phyloP scores from a whole-genome alignment of 1,140 invertebrate genomes.

The Drosophila lowei region DNA sequence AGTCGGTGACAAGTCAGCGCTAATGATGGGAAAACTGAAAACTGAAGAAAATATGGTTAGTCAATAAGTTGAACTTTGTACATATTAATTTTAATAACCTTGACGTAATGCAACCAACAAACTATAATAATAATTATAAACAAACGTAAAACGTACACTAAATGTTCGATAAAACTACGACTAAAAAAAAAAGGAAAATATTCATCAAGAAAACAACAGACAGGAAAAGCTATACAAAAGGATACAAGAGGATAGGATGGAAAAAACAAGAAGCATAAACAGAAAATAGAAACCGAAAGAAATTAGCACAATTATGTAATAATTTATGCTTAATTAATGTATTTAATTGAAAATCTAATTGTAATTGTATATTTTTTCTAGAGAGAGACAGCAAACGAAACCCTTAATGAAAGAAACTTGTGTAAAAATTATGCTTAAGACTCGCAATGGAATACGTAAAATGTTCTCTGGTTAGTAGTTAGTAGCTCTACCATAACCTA shows the following conservation, averaged over 20 bases:
- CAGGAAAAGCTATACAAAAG: conserved; percentile 22
- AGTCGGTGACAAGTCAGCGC: conserved; percentile 8
- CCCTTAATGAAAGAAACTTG: conserved; percentile 45
- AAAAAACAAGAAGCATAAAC: conserved; percentile 19
- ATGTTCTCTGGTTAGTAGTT: conserved; percentile 57
- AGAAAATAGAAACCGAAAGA: conserved; percentile 34
- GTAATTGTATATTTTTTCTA: conserved; percentile 67
- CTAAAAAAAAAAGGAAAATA: conserved; percentile 29
- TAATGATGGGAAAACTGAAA: neutral
- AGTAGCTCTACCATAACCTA: conserved; percentile 27
- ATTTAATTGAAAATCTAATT: conserved; percentile 66
- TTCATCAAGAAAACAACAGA: conserved; percentile 4
- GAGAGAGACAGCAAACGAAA: conserved; percentile 41
- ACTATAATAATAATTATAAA: conserved; percentile 46
- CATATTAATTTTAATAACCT: conserved; percentile 72
- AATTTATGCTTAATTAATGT: conserved; percentile 73
- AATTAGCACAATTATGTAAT: conserved; percentile 79
- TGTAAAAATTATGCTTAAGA: conserved; percentile 56
- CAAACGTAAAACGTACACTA: conserved; percentile 69
- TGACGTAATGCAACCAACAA: conserved; percentile 66
- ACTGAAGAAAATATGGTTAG: conserved; percentile 50
- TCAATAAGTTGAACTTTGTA: conserved; percentile 68
- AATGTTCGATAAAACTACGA: conserved; percentile 41
- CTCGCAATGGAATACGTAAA: conserved; percentile 68
- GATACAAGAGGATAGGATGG: neutral